Evolutionary conservation across 2,888 invertebrate genomes (phyloP).

Genomic region (Epistrophe eligans): DNA sequence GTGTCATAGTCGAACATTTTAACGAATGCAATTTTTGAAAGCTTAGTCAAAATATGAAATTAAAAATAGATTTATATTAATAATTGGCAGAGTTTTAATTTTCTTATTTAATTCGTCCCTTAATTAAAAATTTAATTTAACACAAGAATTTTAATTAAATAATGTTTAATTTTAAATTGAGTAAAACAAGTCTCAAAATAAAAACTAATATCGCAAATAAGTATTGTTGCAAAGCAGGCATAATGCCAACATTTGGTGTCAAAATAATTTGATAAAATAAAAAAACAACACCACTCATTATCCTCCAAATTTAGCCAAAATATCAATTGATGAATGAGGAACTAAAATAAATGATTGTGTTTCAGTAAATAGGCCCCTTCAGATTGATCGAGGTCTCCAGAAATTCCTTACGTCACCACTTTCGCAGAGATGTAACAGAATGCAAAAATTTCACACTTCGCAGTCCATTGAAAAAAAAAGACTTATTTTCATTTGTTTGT

Average conservation of each 20-base stretch:
- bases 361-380: background rate
- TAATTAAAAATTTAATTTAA: background rate
- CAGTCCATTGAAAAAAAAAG: too few species aligned
- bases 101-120: background rate
- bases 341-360: background rate
- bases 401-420: background rate
- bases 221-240: background rate
- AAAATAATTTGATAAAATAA: background rate
- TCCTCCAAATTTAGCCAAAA: background rate
- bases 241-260: background rate
- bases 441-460: background rate
- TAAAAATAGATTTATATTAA: background rate
- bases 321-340: background rate
- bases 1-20: background rate
- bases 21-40: conserved; percentile 10
- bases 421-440: background rate
- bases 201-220: background rate
- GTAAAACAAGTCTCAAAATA: background rate
- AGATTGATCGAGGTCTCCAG: background rate
- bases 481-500: background rate
- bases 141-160: too few species aligned
- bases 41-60: background rate
- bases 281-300: background rate
- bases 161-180: background rate
- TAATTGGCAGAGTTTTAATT: background rate